Base-by-base conservation (phyloP, 2,113 vertebrate species). In the Gulo gulo region DNA sequence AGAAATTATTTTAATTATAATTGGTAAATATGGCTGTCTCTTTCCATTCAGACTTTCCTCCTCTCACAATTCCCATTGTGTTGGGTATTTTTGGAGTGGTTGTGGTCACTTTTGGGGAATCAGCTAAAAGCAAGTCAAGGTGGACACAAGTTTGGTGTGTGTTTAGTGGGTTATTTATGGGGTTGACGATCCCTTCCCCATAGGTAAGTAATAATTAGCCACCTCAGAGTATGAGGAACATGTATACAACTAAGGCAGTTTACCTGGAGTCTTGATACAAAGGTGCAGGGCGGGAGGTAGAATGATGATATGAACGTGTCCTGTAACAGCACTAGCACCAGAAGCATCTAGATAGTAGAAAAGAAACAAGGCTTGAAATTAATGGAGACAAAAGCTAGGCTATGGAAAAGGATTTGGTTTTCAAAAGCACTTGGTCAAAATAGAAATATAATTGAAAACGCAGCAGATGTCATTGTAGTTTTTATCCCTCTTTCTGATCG, bases 1-100 rank as follows among this genome's bases (percentile, higher is more conserved):
- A 79, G 13, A 90, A 76, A 79, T 67, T 91, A 74, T 94, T 96
- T 85, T 80, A 95, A 69, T 82, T 86, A 45, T 71, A 59, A 69
- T 45, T 82, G 42, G 16, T 45, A 71, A 86, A 42, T 74, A 88
- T 31, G 14, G 14, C 20, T 79, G 10, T 42, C 52, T 95, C 39
- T 98, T 95, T 88, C 21, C 39, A 45, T 71, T 93, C 23, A 85
- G n/a, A 94, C 12, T 61, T 86, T 52, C 29, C 16, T 57, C 18
- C 31, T 87, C 39, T 90, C 39, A 69, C 12, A 81, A 11, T 88
- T 94, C 23, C 45, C 6, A 34, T 59, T 45, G 23, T 65, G 20
- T 16, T 71, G 39, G 16, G 0, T 79, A 80, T 76, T 76, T 42
- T 82, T 50, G 71, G 42, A 81, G 36, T 57, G 26, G 24, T 50